Base-by-base conservation (phyloP, 2,888 invertebrate species). In the Amorpha juglandis region DNA sequence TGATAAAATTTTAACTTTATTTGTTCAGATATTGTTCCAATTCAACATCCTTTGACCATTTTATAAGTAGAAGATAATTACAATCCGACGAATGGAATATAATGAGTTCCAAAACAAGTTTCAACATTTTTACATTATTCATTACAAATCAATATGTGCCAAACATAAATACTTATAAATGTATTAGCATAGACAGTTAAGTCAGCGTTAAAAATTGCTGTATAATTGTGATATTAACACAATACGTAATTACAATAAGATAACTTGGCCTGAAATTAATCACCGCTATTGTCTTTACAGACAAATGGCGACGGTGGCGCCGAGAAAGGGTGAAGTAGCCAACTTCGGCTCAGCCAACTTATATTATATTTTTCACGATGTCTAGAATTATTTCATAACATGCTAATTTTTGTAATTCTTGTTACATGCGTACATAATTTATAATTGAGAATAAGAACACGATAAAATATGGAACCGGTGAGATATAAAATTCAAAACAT, bases 81-180 rank as follows among this genome's bases (percentile, higher is more conserved):
- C 35, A 58, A 58, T 38, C 58, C 42, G 19, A 42, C 38, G 58
- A 58, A 58, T 58, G 58, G 16, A 58, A 19, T 42, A 19, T 50
- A 50, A 42, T 42, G 16, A 58, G 38, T 58, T 42, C 38, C 16
- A 58, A 58, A 58, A 2, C 8, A 38, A 19, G 11, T 38, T 38
- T n/a, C 19, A 42, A 42, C 38, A 4, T 38, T 11, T 16, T 38
- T 38, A 58, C 27, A 52, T 14, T 33, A 27, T 14, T 8, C 19
- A n/a, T 8, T 8, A n/a, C 8, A 52, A 21, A 19, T 21, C 51
- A 27, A 21, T 11, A 52, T 21, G 51, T 52, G 51, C 27, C 19
- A 53, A n/a, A 8, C 14, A 55, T n/a, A n/a, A n/a, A n/a, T n/a
- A n/a, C n/a, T n/a, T n/a, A n/a, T n/a, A n/a, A n/a, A n/a, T n/a